phyloP scores from a whole-genome alignment of 2,113 vertebrate species.

The Oreotragus oreotragus region DNA sequence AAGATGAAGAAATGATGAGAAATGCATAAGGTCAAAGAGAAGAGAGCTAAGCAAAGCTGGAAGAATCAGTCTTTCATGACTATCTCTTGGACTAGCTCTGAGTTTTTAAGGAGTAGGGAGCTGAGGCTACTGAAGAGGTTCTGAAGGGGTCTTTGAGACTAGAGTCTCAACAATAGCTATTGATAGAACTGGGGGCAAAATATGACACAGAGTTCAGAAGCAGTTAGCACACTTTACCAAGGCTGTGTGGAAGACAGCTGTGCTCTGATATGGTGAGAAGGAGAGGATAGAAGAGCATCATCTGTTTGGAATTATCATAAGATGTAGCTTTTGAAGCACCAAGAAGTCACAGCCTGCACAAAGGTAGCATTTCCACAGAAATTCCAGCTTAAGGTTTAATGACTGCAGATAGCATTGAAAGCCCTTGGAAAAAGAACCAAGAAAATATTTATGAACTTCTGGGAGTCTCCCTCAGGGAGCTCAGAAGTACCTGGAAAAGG shows the following conservation, averaged over 20 bases:
- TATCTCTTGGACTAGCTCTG: not conserved
- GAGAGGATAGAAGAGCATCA: too few relatives aligned
- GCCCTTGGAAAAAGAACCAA: not conserved
- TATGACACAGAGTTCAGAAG: not conserved
- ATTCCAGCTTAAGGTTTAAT: not conserved
- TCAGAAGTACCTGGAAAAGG: not conserved
- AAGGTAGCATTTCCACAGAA: not conserved
- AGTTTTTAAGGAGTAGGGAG: not conserved
- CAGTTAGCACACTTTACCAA: not conserved
- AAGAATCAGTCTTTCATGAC: not conserved
- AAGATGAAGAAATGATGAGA: not conserved
- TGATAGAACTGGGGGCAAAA: not conserved
- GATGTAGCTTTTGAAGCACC: not conserved
- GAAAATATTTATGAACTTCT: not conserved
- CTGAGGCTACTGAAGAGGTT: not conserved
- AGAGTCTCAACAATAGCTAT: not conserved
- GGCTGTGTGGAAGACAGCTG: not conserved
- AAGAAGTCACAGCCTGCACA: not conserved
- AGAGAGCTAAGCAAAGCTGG: not conserved
- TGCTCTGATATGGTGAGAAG: not conserved
- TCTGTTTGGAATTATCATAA: not conserved
- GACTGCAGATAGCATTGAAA: not conserved
- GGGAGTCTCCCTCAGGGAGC: not conserved
- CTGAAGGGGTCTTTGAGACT: not conserved
- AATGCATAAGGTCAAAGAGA: not conserved